These are phyloP conservation scores for Ptilodon capucinus DNA, from an alignment of 2,888 invertebrate genomes.

Conservation along the genomic window DNA sequence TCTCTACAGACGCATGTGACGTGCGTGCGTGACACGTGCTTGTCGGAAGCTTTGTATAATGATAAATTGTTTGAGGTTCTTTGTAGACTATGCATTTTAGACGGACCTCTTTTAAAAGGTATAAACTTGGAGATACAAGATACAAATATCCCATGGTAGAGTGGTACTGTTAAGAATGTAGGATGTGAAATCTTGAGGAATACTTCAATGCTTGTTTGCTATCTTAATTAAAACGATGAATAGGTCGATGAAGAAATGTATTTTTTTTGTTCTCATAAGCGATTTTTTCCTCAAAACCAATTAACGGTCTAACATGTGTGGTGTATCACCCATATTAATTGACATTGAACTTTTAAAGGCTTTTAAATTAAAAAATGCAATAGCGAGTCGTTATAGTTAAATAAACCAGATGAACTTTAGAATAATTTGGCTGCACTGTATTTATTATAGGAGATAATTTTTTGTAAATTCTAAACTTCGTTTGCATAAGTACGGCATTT, in stretches of 20 bases:
- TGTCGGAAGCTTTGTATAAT: slow-evolving; percentile 12
- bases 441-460: too few relatives aligned
- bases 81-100: not conserved
- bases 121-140: too few relatives aligned
- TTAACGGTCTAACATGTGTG: not conserved
- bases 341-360: not conserved
- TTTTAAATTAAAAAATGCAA: not conserved
- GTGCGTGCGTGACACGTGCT: slow-evolving; percentile 12
- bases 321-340: not conserved
- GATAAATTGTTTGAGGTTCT: not conserved
- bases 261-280: too few relatives aligned
- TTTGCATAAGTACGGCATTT: too few relatives aligned
- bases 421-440: slow-evolving; percentile 1
- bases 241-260: too few relatives aligned
- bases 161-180: too few relatives aligned
- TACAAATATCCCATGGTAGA: too few relatives aligned
- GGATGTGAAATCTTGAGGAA: too few relatives aligned
- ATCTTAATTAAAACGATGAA: too few relatives aligned
- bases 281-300: not conserved
- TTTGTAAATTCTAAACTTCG: too few relatives aligned
- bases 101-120: too few relatives aligned
- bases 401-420: not conserved
- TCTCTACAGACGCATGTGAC: slow-evolving; percentile 17
- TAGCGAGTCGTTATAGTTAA: not conserved
- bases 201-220: too few relatives aligned